Conservation (phyloP, 2,113 vertebrate species). For the Mugil cephalus region DNA sequence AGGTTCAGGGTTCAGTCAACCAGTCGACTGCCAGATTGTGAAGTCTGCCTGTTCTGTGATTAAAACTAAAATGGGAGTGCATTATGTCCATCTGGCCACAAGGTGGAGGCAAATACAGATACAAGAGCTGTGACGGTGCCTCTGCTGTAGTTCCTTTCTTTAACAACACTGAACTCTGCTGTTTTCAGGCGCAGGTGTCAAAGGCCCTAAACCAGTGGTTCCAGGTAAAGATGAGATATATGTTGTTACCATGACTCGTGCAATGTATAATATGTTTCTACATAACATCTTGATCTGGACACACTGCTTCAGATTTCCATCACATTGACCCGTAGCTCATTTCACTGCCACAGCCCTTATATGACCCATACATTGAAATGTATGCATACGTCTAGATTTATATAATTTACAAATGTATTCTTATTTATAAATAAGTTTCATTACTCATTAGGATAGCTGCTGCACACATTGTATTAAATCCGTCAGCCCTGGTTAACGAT, state of each 20-base stretch:
- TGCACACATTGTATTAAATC: neutral
- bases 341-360: neutral
- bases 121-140: neutral
- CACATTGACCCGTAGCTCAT: neutral
- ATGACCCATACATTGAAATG: no score
- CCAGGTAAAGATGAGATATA: constrained; percentile 54
- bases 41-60: neutral
- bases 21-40: no score
- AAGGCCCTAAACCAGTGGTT: constrained; percentile 74
- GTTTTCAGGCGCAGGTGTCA: constrained; percentile 64
- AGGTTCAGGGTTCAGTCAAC: no score
- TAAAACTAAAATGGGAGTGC: neutral
- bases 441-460: no score
- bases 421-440: neutral
- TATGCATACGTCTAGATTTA: neutral
- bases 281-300: neutral
- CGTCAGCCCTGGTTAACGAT: neutral
- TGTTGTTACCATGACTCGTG: neutral
- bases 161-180: constrained; percentile 1
- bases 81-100: constrained; percentile 42
- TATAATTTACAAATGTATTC: neutral
- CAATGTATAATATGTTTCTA: neutral
- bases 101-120: constrained; percentile 56
- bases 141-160: neutral
- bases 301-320: neutral